Evolutionary conservation across 2,888 invertebrate species (phyloP).

Genomic region (Hydriomena furcata): DNA sequence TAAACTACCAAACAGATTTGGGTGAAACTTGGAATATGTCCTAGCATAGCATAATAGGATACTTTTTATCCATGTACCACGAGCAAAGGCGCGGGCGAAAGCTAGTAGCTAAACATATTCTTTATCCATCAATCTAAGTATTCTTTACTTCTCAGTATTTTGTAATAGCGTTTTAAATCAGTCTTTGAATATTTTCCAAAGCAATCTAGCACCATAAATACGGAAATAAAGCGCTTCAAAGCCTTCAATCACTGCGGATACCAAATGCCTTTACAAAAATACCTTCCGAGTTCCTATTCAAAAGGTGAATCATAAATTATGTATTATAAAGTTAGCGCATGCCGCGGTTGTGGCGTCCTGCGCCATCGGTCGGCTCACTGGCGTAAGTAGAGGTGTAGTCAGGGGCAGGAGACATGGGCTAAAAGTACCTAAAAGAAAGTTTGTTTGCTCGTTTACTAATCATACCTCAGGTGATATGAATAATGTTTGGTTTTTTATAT

Average conservation of each 20-base stretch:
- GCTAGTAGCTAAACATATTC: too few relatives aligned
- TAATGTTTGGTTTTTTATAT: too few relatives aligned
- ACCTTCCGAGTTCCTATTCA: constrained; percentile 10
- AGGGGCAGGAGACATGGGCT: not conserved
- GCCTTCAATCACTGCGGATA: constrained; percentile 4
- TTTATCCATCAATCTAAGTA: too few relatives aligned
- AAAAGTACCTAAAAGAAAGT: too few relatives aligned
- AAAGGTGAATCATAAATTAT: constrained; percentile 22
- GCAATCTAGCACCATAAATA: not conserved
- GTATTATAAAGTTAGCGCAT: constrained; percentile 16
- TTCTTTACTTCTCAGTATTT: not conserved
- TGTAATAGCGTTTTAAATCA: not conserved
- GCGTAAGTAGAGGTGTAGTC: not conserved
- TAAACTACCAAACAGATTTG: too few relatives aligned
- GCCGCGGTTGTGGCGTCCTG: constrained; percentile 12
- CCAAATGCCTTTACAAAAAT: constrained; percentile 20
- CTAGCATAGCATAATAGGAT: too few relatives aligned
- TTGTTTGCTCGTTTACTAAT: too few relatives aligned
- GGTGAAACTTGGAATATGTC: too few relatives aligned
- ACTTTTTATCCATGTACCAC: too few relatives aligned
- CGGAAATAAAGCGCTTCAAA: constrained; percentile 12
- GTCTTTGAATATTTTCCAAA: constrained; percentile 2
- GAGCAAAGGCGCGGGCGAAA: too few relatives aligned
- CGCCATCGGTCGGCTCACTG: constrained; percentile 42
- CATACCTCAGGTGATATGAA: too few relatives aligned